Evolutionary conservation across 2,797 vertebrate species (phyloP), one percentile per base, ranked within the genome.

Genomic region (Pangasius krempfi): DNA sequence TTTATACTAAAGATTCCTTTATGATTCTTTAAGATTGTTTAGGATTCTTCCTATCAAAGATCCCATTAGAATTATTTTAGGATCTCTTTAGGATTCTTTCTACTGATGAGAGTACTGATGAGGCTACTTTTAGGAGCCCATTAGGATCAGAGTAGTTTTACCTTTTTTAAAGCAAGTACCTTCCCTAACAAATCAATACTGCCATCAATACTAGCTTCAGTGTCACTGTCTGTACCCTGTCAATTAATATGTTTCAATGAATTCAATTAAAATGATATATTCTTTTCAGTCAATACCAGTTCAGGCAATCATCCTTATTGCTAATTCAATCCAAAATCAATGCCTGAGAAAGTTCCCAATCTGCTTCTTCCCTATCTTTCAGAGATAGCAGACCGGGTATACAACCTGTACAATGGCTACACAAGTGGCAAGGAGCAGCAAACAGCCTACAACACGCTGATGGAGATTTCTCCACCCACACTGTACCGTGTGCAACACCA

Each of bases 371-470:
- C 88, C 1, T 56, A 50, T 0, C 18, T 22, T 75, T 76, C 96
- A 99, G 98, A 99, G 95, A 97, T 99, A 89, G 98, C 98, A 47
- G 98, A 99, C 94, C 98, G 97, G 92, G 98, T 99, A 92, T 99
- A 99, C 94, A 99, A 98, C 92, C 94, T 99, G 89, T 99, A 99
- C 93, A 99, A 99, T 0, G 98, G 98, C 92, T 99, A 99, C 94
- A 99, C 98, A 33, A 99, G 98, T 0, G 98, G 98, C 37, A 99
- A 99, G 94, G 98, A 99, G 93, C 98, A 99, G 94, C 98, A 99
- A 95, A 97, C 97, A 0, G 98, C 98, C 92, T 99, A 99, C 93
- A 99, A 99, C 94, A 99, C 97, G 0, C 93, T 99, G 87, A 99
- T 99, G 98, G 98, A 99, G 92, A 96, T 99, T 87, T 96, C 98